Evolutionary conservation across 2,797 vertebrate genomes (phyloP).

Genomic region (Intellagama lesueurii): DNA sequence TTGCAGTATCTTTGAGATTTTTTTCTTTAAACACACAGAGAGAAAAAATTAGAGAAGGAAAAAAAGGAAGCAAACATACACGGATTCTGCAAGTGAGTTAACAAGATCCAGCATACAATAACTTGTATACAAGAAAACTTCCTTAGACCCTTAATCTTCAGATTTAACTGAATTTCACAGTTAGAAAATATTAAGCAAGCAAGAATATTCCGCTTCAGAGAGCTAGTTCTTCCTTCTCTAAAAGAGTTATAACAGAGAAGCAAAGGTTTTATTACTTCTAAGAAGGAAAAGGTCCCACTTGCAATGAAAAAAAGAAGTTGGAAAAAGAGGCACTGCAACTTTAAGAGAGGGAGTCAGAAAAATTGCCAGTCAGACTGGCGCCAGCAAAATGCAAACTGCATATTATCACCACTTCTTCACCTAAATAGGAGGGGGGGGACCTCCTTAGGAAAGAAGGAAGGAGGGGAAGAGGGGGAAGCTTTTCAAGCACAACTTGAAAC

Average conservation of each 20-base stretch:
- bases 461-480: slow-evolving; percentile 71
- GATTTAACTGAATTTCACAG: not conserved
- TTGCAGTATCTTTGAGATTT: not conserved
- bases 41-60: not conserved
- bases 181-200: not conserved
- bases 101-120: not conserved
- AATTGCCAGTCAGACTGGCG: slow-evolving; percentile 94
- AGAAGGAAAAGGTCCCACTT: rapidly evolving
- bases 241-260: not conserved
- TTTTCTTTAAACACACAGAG: not conserved
- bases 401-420: slow-evolving; percentile 97
- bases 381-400: slow-evolving; percentile 96
- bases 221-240: not conserved
- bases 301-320: slow-evolving; percentile 38
- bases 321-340: slow-evolving; percentile 83
- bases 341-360: slow-evolving; percentile 95
- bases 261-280: not conserved
- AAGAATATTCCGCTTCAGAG: not conserved
- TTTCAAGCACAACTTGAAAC: slow-evolving; percentile 89
- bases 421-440: slow-evolving; percentile 85
- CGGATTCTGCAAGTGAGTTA: not conserved
- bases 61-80: not conserved
- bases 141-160: not conserved
- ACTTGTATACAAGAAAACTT: not conserved
- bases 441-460: slow-evolving; percentile 80